Base-by-base conservation (phyloP, 92 coral and sea anemone genomes). In the Paragorgia papillata region DNA sequence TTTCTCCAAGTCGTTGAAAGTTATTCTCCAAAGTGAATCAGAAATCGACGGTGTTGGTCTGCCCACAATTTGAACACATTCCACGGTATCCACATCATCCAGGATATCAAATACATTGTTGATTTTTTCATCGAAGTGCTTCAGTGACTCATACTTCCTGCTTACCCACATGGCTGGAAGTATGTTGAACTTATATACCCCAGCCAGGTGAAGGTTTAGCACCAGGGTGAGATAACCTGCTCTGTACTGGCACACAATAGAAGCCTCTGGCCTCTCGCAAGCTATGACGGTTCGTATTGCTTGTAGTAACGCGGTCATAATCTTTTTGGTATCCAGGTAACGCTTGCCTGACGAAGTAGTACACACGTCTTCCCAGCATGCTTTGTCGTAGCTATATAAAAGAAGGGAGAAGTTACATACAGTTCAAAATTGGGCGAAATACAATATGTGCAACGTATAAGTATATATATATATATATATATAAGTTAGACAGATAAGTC, bases 301-400 rank as follows among this genome's bases (percentile, higher is more conserved):
- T 14, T 58, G 78, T n/a, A 53, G 51, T 20, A 71, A 24, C 1
- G 78, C 26, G 35, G 40, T 33, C 13, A 57, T 57, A 29, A 71
- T 71, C 41, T 71, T 55, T 17, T 55, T 53, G n/a, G 78, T 54
- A 29, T 71, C 51, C 62, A 71, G 48, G 51, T 53, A 71, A 13
- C 78, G 78, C 14, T 71, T 58, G 31, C 50, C 43, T 53, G 78
- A 57, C 3, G 78, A 58, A n/a, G 28, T 14, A 22, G 63, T 31
- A 25, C 78, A 71, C 12, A 71, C 78, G 64, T 71, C 78, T 71
- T 53, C 78, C 78, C 78, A 71, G 64, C 78, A 71, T 51, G 30
- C 78, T n/a, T 71, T 51, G 28, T 71, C 78, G 50, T 54, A 71
- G 34, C 78, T 71, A n/a, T 9, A 49, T 1, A 9, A 44, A 20